phyloP scores from a whole-genome alignment of 2,888 invertebrate genomes.

The Mactromeris polynyma region DNA sequence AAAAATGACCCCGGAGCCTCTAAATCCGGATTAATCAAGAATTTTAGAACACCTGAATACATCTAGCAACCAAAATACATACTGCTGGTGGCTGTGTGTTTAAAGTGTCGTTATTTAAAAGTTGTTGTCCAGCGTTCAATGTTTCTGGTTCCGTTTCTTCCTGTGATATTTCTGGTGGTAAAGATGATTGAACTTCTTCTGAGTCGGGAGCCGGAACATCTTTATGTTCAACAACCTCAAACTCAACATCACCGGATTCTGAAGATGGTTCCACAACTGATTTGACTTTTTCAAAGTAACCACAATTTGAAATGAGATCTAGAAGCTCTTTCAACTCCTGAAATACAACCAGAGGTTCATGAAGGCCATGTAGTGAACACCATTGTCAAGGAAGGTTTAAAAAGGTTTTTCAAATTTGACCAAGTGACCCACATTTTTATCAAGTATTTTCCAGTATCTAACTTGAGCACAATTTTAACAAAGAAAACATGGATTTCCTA shows the following conservation, averaged over 20 bases:
- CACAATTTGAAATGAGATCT: constrained; percentile 92
- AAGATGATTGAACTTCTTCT: constrained; percentile 71
- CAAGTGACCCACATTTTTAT: too few relatives aligned
- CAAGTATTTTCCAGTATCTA: too few relatives aligned
- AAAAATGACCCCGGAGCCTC: too few relatives aligned
- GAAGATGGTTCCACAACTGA: constrained; percentile 63
- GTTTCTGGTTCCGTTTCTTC: constrained; percentile 55
- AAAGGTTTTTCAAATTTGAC: too few relatives aligned
- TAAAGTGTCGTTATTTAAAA: constrained; percentile 29
- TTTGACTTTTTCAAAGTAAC: constrained; percentile 92
- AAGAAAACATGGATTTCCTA: too few relatives aligned
- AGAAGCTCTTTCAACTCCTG: constrained; percentile 92
- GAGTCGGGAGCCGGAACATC: constrained; percentile 73
- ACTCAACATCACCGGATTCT: constrained; percentile 66
- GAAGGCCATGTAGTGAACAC: too few relatives aligned
- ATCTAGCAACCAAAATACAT: not conserved
- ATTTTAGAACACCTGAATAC: too few relatives aligned
- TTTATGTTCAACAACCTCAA: constrained; percentile 68
- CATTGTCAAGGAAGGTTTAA: too few relatives aligned
- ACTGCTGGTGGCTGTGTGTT: constrained; percentile 30
- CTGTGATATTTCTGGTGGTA: constrained; percentile 69
- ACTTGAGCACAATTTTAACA: too few relatives aligned
- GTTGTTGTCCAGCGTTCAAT: constrained; percentile 39
- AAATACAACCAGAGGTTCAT: not conserved
- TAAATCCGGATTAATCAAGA: too few relatives aligned